Evolutionary conservation across 2,888 invertebrate species (phyloP).

Genomic region (Drosophila buzzatii): DNA sequence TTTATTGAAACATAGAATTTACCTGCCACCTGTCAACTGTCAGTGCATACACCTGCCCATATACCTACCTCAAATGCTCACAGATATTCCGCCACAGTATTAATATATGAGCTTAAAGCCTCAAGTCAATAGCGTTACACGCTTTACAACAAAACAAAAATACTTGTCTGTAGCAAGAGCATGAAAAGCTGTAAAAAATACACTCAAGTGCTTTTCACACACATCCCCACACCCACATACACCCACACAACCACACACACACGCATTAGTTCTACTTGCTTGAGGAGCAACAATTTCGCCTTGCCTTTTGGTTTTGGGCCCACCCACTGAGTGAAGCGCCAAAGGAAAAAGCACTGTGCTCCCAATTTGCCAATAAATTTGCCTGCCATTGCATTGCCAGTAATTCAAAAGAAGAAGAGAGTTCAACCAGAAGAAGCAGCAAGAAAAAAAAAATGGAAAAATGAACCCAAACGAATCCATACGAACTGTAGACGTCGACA

Average conservation of each 20-base stretch:
- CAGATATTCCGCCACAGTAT: neutral
- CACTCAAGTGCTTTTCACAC: slow-evolving; percentile 67
- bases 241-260: slow-evolving; percentile 7
- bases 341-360: slow-evolving; percentile 70
- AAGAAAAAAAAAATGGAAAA: neutral
- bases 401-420: slow-evolving; percentile 65
- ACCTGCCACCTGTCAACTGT: neutral
- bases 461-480: neutral
- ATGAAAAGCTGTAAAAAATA: slow-evolving; percentile 71
- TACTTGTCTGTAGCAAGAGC: slow-evolving; percentile 19
- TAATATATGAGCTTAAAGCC: neutral
- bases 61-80: neutral
- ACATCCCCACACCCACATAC: slow-evolving; percentile 24
- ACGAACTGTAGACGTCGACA: slow-evolving; percentile 29
- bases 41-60: neutral
- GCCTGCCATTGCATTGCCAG: slow-evolving; percentile 69
- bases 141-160: slow-evolving; percentile 11
- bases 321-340: slow-evolving; percentile 24
- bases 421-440: slow-evolving; percentile 34
- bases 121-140: slow-evolving; percentile 12
- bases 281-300: slow-evolving; percentile 44
- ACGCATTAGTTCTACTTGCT: slow-evolving; percentile 7
- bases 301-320: slow-evolving; percentile 21
- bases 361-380: slow-evolving; percentile 81
- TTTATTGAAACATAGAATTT: neutral